phyloP scores from a whole-genome alignment of 2,113 vertebrate species.

The Heloderma charlesbogerti region DNA sequence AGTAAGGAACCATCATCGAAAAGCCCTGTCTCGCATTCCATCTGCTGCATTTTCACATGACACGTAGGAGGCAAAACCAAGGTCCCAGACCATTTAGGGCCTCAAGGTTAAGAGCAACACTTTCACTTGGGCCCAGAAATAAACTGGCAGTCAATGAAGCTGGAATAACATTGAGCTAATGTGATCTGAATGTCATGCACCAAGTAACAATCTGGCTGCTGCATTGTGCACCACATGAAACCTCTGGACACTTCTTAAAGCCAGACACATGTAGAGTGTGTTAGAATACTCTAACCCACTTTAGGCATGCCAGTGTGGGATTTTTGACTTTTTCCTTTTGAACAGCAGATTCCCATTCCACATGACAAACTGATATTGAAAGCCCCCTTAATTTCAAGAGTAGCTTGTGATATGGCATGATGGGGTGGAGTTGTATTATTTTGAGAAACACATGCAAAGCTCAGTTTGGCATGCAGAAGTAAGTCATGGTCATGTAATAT shows the following conservation, averaged over 20 bases:
- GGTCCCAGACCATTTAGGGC: no score
- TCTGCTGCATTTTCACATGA: not conserved
- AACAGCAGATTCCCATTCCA: not conserved
- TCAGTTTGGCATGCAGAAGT: not conserved
- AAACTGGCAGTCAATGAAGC: not conserved
- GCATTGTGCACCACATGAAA: not conserved
- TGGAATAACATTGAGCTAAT: not conserved
- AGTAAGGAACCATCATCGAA: not conserved
- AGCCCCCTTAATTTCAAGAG: not conserved
- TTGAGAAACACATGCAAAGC: not conserved
- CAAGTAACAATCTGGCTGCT: not conserved
- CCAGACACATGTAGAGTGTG: not conserved
- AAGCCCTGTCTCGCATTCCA: not conserved
- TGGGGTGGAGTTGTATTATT: not conserved
- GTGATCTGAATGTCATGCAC: not conserved
- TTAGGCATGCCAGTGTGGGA: not conserved
- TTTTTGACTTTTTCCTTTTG: not conserved
- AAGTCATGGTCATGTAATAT: not conserved
- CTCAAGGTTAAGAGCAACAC: not conserved
- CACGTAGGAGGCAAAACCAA: not conserved
- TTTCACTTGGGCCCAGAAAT: not conserved
- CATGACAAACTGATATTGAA: not conserved
- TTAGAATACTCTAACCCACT: not conserved
- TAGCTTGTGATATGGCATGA: not conserved
- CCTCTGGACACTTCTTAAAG: not conserved